These are phyloP conservation scores for Iguana delicatissima DNA, from an alignment of 2,797 vertebrate species.

Conservation along the genomic window DNA sequence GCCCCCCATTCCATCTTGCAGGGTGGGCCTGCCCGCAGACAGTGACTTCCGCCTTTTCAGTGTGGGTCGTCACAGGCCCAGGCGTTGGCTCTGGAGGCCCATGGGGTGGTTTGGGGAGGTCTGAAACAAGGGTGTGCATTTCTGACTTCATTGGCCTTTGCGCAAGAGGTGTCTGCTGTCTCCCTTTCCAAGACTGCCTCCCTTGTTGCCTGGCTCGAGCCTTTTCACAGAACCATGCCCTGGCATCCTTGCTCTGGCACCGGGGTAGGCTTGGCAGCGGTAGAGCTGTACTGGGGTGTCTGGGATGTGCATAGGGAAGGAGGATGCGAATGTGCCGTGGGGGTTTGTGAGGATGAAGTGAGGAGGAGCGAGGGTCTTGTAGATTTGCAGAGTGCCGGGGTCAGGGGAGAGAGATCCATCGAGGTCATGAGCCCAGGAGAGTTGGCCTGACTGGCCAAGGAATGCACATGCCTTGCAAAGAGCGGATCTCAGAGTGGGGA, in stretches of 20 bases:
- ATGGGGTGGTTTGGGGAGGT: neutral
- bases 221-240: neutral
- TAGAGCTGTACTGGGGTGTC: neutral
- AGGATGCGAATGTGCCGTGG: neutral
- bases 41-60: neutral
- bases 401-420: too few species aligned
- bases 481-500: neutral
- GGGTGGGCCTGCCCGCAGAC: neutral
- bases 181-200: neutral
- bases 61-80: neutral
- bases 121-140: neutral
- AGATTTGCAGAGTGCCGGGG: neutral
- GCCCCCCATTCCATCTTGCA: neutral
- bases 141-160: neutral
- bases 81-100: neutral
- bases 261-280: neutral
- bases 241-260: neutral
- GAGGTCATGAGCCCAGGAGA: neutral
- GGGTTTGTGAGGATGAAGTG: neutral
- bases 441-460: too few species aligned
- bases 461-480: neutral
- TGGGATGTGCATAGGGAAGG: neutral
- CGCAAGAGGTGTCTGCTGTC: neutral
- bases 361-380: neutral
- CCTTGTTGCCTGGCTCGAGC: neutral